Evolutionary conservation across 2,113 vertebrate species (phyloP).

Genomic region (Lampris megalopsis): DNA sequence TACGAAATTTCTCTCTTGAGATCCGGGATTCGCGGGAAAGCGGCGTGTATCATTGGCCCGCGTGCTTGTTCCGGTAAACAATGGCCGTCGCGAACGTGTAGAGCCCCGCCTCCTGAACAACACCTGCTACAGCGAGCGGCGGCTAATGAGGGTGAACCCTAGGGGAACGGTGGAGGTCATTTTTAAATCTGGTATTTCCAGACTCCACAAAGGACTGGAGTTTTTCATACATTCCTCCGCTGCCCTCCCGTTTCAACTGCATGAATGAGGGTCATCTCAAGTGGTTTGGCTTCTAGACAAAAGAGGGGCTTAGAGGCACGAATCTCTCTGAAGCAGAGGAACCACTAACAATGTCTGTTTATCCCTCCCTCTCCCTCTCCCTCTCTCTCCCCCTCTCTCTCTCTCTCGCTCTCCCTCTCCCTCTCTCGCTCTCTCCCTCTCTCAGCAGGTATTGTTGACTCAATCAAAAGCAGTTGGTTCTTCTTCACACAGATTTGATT

Average conservation of each 20-base stretch:
- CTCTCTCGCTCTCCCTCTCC: constrained; percentile 41
- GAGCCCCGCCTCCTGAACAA: constrained; percentile 43
- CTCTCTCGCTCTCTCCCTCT: constrained; percentile 11
- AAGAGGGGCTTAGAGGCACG: constrained; percentile 75
- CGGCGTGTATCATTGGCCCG: constrained; percentile 22
- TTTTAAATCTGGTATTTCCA: constrained; percentile 81
- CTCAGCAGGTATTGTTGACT: constrained; percentile 44
- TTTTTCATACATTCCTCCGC: constrained; percentile 78
- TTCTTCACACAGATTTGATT: constrained; percentile 47
- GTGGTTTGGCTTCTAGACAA: constrained; percentile 80
- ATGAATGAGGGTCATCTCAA: constrained; percentile 83
- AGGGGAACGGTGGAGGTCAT: constrained; percentile 81
- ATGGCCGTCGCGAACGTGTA: constrained; percentile 53
- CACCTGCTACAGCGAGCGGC: constrained; percentile 65
- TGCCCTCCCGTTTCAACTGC: constrained; percentile 78
- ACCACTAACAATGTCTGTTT: constrained; percentile 70
- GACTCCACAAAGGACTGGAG: constrained; percentile 79
- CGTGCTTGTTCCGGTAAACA: constrained; percentile 48
- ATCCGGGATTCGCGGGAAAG: constrained; percentile 31
- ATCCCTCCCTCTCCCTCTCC: constrained; percentile 51
- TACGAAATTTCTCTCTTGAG: constrained; percentile 49
- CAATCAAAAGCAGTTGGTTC: constrained; percentile 50
- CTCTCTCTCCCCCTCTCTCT: constrained; percentile 12
- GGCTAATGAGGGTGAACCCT: constrained; percentile 83
- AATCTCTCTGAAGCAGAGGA: constrained; percentile 69